Evolutionary conservation across 1,140 invertebrate species (phyloP).

Genomic region (Drosophila tropicalis): DNA sequence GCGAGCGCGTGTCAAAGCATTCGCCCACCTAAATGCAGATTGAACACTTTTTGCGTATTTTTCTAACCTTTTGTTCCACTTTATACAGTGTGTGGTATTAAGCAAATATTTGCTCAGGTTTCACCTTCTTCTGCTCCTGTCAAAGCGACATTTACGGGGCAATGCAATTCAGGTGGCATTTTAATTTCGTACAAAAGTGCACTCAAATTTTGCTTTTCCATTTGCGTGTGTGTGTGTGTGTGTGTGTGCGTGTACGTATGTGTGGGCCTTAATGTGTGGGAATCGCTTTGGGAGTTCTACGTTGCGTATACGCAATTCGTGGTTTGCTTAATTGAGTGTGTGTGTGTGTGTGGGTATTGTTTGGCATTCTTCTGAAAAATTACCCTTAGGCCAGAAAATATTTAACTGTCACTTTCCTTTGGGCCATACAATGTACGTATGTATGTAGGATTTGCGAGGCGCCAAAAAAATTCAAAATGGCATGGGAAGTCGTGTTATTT

Average conservation of each 20-base stretch:
- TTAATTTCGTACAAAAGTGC: conserved; percentile 28
- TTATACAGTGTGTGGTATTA: background rate
- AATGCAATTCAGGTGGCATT: conserved; percentile 1
- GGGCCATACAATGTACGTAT: conserved; percentile 26
- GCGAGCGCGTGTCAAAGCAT: background rate
- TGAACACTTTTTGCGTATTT: conserved; percentile 35
- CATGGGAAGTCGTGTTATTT: background rate
- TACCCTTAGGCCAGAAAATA: conserved; percentile 23
- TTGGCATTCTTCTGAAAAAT: background rate
- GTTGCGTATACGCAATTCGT: conserved; percentile 40
- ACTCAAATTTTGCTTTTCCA: conserved; percentile 12
- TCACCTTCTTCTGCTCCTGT: background rate
- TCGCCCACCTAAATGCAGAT: conserved; percentile 22
- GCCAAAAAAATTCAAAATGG: background rate
- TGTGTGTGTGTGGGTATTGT: conserved; percentile 5
- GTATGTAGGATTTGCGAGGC: conserved; percentile 15
- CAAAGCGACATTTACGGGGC: conserved; percentile 25
- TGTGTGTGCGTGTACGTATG: no score
- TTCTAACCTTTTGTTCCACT: conserved; percentile 20
- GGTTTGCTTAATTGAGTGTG: conserved; percentile 10
- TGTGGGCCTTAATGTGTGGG: conserved; percentile 19
- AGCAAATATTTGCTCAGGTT: conserved; percentile 16
- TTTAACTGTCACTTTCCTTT: conserved; percentile 52
- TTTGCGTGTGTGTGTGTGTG: conserved; percentile 5
- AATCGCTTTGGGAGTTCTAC: conserved; percentile 13